Percentiles rank a stretch among this genome's conserved stretches.
Evolutionary conservation across 2,113 vertebrate species (phyloP).

Genomic region (Podiceps cristatus): DNA sequence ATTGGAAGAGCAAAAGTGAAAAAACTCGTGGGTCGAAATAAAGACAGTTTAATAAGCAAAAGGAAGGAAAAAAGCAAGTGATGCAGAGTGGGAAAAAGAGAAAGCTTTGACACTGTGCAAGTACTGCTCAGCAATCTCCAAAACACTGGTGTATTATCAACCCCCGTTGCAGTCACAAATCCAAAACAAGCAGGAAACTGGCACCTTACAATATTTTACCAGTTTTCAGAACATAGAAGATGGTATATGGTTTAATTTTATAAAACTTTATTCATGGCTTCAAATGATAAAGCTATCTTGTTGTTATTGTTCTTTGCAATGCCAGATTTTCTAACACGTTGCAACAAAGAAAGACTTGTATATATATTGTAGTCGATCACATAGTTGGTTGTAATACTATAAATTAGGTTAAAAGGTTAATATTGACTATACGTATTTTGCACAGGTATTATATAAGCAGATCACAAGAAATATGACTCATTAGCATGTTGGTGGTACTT

Average conservation of each 20-base stretch:
- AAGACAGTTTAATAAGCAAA: not conserved
- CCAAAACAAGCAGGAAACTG: not conserved
- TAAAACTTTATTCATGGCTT: not conserved
- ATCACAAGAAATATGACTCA: not conserved
- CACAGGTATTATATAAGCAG: not conserved
- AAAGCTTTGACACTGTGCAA: not conserved
- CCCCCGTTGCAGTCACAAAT: not conserved
- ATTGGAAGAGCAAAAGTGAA: not conserved
- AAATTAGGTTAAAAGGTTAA: not conserved
- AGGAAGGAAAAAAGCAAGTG: not conserved
- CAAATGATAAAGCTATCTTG: not conserved
- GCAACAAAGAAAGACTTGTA: not conserved
- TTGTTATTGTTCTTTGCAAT: not conserved
- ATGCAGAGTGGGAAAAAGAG: not conserved
- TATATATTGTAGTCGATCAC: rapidly evolving
- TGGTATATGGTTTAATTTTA: not conserved
- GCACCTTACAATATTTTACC: not conserved
- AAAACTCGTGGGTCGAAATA: not conserved
- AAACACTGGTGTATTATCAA: not conserved
- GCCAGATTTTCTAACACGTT: not conserved
- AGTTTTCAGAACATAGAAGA: not conserved
- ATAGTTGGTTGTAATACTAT: not conserved
- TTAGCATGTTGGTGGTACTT: not conserved
- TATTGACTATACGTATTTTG: not conserved
- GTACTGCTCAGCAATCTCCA: not conserved